Evolutionary conservation across 2,797 vertebrate genomes (phyloP), one percentile per base, ranked within the genome.

Genomic region (Sylvia borin): DNA sequence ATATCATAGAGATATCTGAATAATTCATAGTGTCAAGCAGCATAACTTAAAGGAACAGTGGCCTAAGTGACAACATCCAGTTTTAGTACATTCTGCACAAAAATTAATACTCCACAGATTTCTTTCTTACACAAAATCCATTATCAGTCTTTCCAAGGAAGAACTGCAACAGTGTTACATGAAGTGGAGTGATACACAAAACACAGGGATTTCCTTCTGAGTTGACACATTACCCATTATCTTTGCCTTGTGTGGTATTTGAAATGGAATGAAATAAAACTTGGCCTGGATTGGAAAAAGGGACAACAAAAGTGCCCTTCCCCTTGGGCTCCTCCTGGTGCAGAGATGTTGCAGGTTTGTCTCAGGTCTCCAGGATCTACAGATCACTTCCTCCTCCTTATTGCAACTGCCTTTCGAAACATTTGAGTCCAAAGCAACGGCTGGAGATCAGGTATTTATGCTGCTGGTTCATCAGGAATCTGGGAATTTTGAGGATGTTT

Each of bases 1-100:
- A 78, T 94, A 96, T 95, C 81, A 93, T 87, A 92, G 89, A 87
- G 65, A 62, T 91, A 82, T n/a, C 95, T 93, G 95, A 97, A 96
- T 96, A 95, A 96, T 96, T 96, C 93, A 95, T 95, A 66, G 51
- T 96, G 89, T 96, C 96, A 95, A 92, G 91, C 84, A 89, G 91
- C 0, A 0, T 61, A 85, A 88, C 81, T 94, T 96, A 97, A 96
- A 96, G 95, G 81, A 95, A 86, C 85, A 91, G 91, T 66, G 89
- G 64, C 65, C 31, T 40, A 83, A 87, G 47, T 74, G 72, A 68
- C 75, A 93, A 64, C 62, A 92, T 57, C 34, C 65, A 81, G 48
- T 71, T 81, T 91, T 48, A 62, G 48, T 84, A 31, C 34, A n/a
- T 66, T 31, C 29, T 47, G 50, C 3, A 10, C 57, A 77, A 89